Percentiles rank a stretch among this genome's conserved stretches.
Evolutionary conservation across 64 coral and sea anemone species (phyloP).

Genomic region (Stichodactyla mertensii): DNA sequence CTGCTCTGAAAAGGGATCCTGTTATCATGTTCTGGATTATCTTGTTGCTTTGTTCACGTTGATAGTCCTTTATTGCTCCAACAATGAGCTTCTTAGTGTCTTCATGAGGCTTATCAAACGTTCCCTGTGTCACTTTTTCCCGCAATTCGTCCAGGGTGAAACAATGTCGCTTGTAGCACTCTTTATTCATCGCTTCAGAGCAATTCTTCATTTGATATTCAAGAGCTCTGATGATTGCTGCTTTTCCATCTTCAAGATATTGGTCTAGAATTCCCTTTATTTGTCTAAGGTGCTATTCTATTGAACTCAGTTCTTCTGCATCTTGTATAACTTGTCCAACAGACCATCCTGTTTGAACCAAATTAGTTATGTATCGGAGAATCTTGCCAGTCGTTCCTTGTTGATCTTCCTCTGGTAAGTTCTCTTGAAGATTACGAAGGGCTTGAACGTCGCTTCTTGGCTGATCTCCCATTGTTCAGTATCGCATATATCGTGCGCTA

Average conservation of each 20-base stretch:
- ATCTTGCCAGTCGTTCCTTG: constrained; percentile 49
- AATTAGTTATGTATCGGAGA: constrained; percentile 7
- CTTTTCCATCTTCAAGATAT: constrained; percentile 39
- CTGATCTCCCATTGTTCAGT: not conserved
- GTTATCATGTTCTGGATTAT: not conserved
- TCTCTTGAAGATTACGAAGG: not conserved
- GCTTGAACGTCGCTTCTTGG: not conserved
- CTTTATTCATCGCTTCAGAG: constrained; percentile 26
- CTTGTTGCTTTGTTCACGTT: not conserved
- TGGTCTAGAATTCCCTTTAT: constrained; percentile 25
- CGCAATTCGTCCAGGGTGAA: constrained; percentile 23
- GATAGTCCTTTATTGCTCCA: not conserved
- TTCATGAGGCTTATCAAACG: not conserved
- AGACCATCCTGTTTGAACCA: constrained; percentile 32
- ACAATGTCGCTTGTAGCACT: constrained; percentile 7
- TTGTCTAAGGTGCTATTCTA: constrained; percentile 31
- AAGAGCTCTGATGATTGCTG: constrained; percentile 40
- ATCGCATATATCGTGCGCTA: no score
- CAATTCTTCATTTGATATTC: constrained; percentile 61
- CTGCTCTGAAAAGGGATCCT: not conserved
- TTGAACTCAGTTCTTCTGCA: constrained; percentile 19
- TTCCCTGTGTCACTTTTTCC: not conserved
- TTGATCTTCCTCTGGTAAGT: constrained; percentile 37
- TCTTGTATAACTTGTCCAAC: constrained; percentile 23
- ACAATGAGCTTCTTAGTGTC: not conserved